These are phyloP conservation scores for Oscheius sp. DNA, from an alignment of 2,888 invertebrate species.

Conservation along the genomic window DNA sequence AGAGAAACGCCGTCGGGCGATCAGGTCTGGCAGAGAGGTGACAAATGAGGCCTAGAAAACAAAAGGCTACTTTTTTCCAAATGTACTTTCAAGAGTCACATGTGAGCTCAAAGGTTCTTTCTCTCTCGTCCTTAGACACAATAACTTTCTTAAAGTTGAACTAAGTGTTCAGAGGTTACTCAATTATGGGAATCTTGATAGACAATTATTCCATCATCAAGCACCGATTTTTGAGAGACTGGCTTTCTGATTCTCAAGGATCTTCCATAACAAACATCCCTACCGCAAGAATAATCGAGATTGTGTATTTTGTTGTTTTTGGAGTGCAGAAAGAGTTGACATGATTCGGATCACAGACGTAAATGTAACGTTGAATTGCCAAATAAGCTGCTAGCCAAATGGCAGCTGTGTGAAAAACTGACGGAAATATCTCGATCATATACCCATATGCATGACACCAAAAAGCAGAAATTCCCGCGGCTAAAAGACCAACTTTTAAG, in stretches of 20 bases:
- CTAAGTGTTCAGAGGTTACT: neutral
- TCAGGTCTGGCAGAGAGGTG: constrained; percentile 48
- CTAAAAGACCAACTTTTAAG: neutral
- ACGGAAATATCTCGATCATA: constrained; percentile 78
- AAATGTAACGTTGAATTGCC: constrained; percentile 90
- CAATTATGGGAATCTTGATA: neutral
- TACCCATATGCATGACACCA: constrained; percentile 71
- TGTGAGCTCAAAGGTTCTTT: constrained; percentile 2
- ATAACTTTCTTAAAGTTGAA: neutral
- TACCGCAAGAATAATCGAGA: constrained; percentile 76
- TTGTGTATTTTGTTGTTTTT: constrained; percentile 79
- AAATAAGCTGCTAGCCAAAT: constrained; percentile 90
- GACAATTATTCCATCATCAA: neutral
- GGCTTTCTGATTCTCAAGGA: neutral
- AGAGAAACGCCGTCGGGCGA: constrained; percentile 34
- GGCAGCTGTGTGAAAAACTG: constrained; percentile 89
- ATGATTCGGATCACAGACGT: constrained; percentile 88
- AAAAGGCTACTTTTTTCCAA: neutral
- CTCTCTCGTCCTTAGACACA: too few relatives aligned
- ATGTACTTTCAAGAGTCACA: neutral
- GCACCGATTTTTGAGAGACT: neutral
- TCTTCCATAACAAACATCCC: constrained; percentile 18
- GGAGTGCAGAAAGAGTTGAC: constrained; percentile 81
- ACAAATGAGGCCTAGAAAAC: constrained; percentile 49
- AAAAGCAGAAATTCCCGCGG: constrained; percentile 42